Evolutionary conservation across 2,113 vertebrate genomes (phyloP).

Genomic region (Tretioscincus oriximinensis): DNA sequence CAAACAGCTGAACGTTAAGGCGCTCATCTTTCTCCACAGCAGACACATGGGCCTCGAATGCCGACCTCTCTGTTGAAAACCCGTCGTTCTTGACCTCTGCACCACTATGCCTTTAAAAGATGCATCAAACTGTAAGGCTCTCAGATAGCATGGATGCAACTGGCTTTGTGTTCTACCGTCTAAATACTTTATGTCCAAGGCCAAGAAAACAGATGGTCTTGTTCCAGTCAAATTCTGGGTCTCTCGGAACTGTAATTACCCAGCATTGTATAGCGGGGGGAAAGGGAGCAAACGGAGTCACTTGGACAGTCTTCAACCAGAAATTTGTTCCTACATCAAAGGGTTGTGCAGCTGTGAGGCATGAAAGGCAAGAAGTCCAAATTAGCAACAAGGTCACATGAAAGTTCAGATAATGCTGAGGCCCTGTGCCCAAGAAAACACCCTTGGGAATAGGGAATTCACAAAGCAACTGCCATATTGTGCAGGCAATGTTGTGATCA

Average conservation of each 20-base stretch:
- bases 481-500: background rate
- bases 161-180: background rate
- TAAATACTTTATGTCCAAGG: background rate
- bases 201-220: slow-evolving; percentile 5
- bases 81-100: no score
- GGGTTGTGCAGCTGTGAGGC: slow-evolving; percentile 22
- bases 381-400: slow-evolving; percentile 29
- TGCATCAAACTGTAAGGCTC: slow-evolving; percentile 8
- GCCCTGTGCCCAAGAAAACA: background rate
- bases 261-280: background rate
- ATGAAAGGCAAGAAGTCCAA: slow-evolving; percentile 16
- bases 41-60: no score
- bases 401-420: slow-evolving; percentile 20
- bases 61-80: no score
- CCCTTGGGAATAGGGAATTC: slow-evolving; percentile 4
- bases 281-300: slow-evolving; percentile 11
- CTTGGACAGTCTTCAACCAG: slow-evolving; percentile 24
- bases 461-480: slow-evolving; percentile 10
- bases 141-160: background rate
- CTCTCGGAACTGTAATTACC: slow-evolving; percentile 17
- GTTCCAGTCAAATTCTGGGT: background rate
- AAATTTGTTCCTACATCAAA: slow-evolving; percentile 17
- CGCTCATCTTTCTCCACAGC: no score
- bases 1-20: no score
- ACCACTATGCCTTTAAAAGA: background rate